Base-by-base conservation (phyloP, 1,140 invertebrate genomes). In the Conus ventricosus region DNA sequence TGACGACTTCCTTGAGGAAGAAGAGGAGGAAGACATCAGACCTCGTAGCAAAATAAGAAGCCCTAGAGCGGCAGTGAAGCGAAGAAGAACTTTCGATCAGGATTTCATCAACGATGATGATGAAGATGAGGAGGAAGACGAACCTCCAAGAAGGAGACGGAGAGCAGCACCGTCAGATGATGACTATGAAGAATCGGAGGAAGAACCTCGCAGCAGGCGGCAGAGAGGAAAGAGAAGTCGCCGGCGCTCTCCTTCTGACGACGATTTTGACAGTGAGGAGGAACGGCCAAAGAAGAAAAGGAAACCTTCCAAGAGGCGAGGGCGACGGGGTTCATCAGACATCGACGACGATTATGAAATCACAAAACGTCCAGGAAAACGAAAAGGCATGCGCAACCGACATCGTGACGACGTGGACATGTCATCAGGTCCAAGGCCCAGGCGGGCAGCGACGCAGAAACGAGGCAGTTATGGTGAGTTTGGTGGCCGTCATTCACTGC, bases 391-490 rank as follows among this genome's bases (percentile, higher is more conserved):
- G 60, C 83, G 57, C 78, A 82, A 51, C 85, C 67, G 55, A 54
- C 54, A 63, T 10, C 55, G 55, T 67, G 71, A 63, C 23, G 75
- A 13, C 25, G 76, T 23, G 57, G 60, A n/a, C 60, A 84, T 83
- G 17, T 25, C 20, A 8, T 63, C 86, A 82, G 53, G 57, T 5
- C 87, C 88, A 78, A 78, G 90, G 55, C 91, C 90, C 7, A 88
- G 88, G 20, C 87, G 92, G 75, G 92, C 92, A 80, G 93, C 93
- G 51, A 90, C 90, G 25, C 89, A 90, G 25, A 92, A 92, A 76
- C 89, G 92, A 71, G 93, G 90, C 81, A 94, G 93, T 76, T 94
- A 94, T 91, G 93, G 93, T 94, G 85, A 82, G 89, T 86, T 55
- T 39, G 13, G 27, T 39, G 39, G 39, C 39, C 3, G 39, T 39